Evolutionary conservation across 2,888 invertebrate genomes (phyloP).

Genomic region (Phania funesta): DNA sequence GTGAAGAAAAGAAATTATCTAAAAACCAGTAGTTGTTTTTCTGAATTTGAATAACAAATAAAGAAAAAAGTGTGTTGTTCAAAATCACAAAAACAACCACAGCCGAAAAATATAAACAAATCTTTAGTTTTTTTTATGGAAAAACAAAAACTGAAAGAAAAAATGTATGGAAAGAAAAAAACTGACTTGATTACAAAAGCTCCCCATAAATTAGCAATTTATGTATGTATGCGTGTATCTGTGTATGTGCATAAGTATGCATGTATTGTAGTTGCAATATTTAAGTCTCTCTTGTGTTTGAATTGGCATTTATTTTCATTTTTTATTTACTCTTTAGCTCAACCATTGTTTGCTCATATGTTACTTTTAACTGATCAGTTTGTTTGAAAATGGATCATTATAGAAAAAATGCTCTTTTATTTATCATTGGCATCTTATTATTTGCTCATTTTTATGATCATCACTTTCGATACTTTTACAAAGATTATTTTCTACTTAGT

Average conservation of each 20-base stretch:
- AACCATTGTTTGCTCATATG: not conserved
- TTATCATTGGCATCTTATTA: slow-evolving; percentile 27
- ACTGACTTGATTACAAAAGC: slow-evolving; percentile 47
- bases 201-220: slow-evolving; percentile 54
- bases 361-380: slow-evolving; percentile 16
- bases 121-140: slow-evolving; percentile 26
- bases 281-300: slow-evolving; percentile 8
- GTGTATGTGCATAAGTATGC: too few species aligned
- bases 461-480: slow-evolving; percentile 44
- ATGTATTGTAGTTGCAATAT: slow-evolving; percentile 45
- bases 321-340: slow-evolving; percentile 20
- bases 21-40: slow-evolving; percentile 64
- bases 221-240: too few species aligned
- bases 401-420: slow-evolving; percentile 1
- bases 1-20: slow-evolving; percentile 17
- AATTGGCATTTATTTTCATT: slow-evolving; percentile 4
- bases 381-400: slow-evolving; percentile 20
- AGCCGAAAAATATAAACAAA: slow-evolving; percentile 23
- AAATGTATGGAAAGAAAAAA: slow-evolving; percentile 5
- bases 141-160: slow-evolving; percentile 26
- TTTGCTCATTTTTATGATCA: slow-evolving; percentile 44
- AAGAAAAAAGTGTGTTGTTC: slow-evolving; percentile 5
- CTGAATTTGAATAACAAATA: slow-evolving; percentile 62
- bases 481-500: slow-evolving; percentile 29
- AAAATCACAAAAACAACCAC: slow-evolving; percentile 26